phyloP scores from a whole-genome alignment of 2,797 vertebrate genomes.

The Phylloscopus collybita region DNA sequence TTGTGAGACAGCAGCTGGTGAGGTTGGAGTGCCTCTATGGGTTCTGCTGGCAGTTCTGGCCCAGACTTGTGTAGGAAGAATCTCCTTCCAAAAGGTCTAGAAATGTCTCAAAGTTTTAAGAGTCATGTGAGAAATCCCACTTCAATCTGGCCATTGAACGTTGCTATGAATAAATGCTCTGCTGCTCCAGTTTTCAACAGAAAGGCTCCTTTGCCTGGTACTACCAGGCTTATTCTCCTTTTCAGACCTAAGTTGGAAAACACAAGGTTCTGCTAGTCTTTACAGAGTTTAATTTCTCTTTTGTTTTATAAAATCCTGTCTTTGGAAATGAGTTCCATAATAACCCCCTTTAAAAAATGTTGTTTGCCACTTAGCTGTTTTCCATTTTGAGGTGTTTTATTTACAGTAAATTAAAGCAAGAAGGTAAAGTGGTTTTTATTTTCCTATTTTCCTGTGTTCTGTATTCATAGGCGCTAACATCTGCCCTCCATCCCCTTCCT shows the following conservation, averaged over 20 bases:
- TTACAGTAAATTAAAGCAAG: neutral
- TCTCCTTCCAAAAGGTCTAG: neutral
- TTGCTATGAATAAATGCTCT: neutral
- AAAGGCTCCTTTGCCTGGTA: neutral
- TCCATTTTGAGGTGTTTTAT: neutral
- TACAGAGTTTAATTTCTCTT: neutral
- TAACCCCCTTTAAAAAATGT: neutral
- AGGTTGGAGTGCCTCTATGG: neutral
- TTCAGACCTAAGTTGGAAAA: neutral
- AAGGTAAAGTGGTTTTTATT: neutral
- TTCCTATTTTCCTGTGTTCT: neutral
- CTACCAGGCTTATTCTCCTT: neutral
- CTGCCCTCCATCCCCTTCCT: neutral
- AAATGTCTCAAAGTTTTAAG: neutral
- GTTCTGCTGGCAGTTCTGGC: neutral
- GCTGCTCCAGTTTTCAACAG: neutral
- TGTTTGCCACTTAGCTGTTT: neutral
- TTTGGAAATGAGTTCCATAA: neutral
- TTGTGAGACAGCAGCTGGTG: fast-evolving
- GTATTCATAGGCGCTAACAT: neutral
- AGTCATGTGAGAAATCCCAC: neutral
- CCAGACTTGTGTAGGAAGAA: neutral
- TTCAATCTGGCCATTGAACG: neutral
- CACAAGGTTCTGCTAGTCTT: neutral
- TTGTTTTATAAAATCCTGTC: neutral